phyloP scores from a whole-genome alignment of 2,797 vertebrate genomes.

The Siniperca scherzeri region DNA sequence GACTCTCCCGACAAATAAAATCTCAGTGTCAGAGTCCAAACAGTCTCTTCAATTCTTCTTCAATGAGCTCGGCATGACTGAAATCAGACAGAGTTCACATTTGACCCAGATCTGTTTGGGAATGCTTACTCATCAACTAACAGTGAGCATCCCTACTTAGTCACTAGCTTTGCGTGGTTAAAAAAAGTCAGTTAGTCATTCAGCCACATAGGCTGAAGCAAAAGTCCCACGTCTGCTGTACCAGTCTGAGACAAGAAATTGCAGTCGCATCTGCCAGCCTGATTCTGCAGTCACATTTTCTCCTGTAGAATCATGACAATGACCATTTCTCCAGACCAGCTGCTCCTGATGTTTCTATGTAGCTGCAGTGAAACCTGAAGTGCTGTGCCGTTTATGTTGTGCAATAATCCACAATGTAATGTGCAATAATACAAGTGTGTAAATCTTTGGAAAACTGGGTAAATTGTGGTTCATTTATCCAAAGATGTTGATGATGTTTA shows the following conservation, averaged over 20 bases:
- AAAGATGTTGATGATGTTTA: neutral
- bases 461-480: slow-evolving; percentile 10
- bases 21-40: neutral
- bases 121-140: slow-evolving; percentile 3
- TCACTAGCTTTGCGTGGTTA: neutral
- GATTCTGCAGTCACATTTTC: neutral
- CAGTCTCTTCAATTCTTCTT: neutral
- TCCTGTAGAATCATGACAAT: neutral
- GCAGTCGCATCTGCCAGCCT: neutral
- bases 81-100: neutral
- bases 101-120: slow-evolving; percentile 2
- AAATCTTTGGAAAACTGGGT: neutral
- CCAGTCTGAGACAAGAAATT: neutral
- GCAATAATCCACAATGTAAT: neutral
- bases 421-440: neutral
- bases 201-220: neutral
- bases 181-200: slow-evolving; percentile 12
- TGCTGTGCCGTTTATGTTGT: neutral
- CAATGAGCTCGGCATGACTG: neutral
- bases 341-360: slow-evolving; percentile 6
- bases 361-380: slow-evolving; percentile 5
- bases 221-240: slow-evolving; percentile 7
- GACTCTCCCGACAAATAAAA: neutral
- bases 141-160: neutral
- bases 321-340: slow-evolving; percentile 8